Conservation (phyloP, 2,113 vertebrate genomes). For the Aspiorhynchus laticeps region DNA sequence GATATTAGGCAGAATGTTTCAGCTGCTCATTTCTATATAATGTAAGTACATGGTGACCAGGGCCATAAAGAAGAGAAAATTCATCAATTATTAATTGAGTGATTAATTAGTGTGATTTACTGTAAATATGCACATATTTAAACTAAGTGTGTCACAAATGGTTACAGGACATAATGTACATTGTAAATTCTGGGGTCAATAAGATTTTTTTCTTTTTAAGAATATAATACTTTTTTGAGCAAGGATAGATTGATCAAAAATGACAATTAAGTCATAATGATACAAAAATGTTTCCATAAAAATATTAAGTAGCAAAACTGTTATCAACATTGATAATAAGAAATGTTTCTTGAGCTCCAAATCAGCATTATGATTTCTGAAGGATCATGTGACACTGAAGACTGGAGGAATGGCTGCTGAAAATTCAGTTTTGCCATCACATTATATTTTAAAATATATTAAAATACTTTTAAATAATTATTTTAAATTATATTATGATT, state of each 20-base stretch:
- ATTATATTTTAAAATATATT: not conserved
- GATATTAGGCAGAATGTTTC: not conserved
- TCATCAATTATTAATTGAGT: not conserved
- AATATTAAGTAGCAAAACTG: not conserved
- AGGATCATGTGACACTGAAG: not conserved
- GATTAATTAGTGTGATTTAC: not conserved
- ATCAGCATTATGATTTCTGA: not conserved
- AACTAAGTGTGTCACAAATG: not conserved
- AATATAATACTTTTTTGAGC: too few species aligned
- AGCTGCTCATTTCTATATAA: not conserved
- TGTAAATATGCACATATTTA: not conserved
- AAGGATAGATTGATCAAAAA: too few species aligned
- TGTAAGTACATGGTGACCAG: not conserved
- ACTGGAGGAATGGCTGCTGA: not conserved
- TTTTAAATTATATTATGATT: not conserved
- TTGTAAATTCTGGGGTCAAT: not conserved
- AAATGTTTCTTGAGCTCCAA: not conserved
- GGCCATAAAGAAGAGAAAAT: not conserved
- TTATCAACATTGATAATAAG: not conserved
- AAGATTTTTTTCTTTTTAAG: too few species aligned
- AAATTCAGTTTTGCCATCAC: not conserved
- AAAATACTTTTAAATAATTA: not conserved
- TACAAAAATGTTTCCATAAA: not conserved
- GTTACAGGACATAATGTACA: not conserved
- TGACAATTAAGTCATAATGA: not conserved